Evolutionary conservation across 35 echinoderm and acorn worm genomes (phyloP).

Genomic region (Apostichopus parvimensis): DNA sequence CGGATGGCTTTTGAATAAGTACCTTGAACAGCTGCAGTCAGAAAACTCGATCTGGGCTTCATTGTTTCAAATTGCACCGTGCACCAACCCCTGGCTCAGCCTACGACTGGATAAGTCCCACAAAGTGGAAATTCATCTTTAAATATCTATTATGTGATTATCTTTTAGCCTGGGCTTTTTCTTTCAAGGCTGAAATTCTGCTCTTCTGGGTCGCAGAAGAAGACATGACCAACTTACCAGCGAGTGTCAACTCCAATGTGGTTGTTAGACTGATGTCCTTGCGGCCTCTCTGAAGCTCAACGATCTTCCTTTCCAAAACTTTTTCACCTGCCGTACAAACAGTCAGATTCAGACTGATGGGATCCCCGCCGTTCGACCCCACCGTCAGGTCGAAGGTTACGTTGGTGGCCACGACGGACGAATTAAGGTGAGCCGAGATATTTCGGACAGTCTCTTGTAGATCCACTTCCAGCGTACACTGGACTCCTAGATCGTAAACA

Average conservation of each 20-base stretch:
- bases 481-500: neutral
- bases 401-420: neutral
- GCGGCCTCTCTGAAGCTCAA: neutral
- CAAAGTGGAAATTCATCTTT: no score
- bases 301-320: neutral
- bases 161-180: no score
- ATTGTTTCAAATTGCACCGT: no score
- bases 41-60: no score
- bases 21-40: no score
- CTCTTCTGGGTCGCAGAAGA: no score
- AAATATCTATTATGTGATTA: no score
- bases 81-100: no score
- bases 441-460: constrained; percentile 8
- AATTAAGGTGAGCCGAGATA: neutral
- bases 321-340: neutral
- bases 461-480: constrained; percentile 5
- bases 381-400: constrained; percentile 38
- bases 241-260: neutral
- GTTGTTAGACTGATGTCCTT: neutral
- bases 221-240: neutral
- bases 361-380: neutral
- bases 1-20: no score
- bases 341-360: neutral
- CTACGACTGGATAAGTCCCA: no score
- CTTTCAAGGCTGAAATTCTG: no score